Conservation (phyloP, 2,888 invertebrate genomes). For the Hoplodrina blanda region DNA sequence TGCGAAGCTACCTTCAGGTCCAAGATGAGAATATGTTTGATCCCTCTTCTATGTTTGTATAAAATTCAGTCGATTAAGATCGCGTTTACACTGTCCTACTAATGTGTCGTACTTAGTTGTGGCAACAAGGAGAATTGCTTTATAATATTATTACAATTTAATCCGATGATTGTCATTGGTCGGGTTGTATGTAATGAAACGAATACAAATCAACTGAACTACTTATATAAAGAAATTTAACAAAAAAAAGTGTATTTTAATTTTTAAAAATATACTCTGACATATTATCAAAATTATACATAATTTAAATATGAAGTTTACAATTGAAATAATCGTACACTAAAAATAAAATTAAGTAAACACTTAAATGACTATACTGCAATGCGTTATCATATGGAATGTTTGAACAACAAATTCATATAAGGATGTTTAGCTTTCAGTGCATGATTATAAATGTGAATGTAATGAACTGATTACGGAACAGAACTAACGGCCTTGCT, state of each 20-base stretch:
- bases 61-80: slow-evolving; percentile 78
- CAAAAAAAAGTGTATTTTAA: slow-evolving; percentile 31
- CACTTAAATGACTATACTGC: slow-evolving; percentile 62
- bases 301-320: slow-evolving; percentile 26
- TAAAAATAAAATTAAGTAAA: slow-evolving; percentile 57
- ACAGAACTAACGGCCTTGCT: not conserved
- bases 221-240: slow-evolving; percentile 37
- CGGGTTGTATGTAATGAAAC: slow-evolving; percentile 11
- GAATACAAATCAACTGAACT: slow-evolving; percentile 29
- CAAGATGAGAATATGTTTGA: slow-evolving; percentile 79
- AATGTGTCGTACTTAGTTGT: slow-evolving; percentile 51
- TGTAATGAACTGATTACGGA: slow-evolving; percentile 12
- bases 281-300: slow-evolving; percentile 26
- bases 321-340: slow-evolving; percentile 43
- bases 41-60: slow-evolving; percentile 78
- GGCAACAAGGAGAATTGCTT: slow-evolving; percentile 58
- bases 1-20: slow-evolving; percentile 78
- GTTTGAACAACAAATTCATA: slow-evolving; percentile 69
- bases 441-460: slow-evolving; percentile 49
- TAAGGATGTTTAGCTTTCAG: slow-evolving; percentile 68
- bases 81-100: slow-evolving; percentile 58
- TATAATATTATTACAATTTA: slow-evolving; percentile 29
- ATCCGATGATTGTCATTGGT: slow-evolving; percentile 15
- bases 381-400: slow-evolving; percentile 73
- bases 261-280: slow-evolving; percentile 26